Conservation (phyloP, 2,888 invertebrate genomes). For the Drosophila differens region DNA sequence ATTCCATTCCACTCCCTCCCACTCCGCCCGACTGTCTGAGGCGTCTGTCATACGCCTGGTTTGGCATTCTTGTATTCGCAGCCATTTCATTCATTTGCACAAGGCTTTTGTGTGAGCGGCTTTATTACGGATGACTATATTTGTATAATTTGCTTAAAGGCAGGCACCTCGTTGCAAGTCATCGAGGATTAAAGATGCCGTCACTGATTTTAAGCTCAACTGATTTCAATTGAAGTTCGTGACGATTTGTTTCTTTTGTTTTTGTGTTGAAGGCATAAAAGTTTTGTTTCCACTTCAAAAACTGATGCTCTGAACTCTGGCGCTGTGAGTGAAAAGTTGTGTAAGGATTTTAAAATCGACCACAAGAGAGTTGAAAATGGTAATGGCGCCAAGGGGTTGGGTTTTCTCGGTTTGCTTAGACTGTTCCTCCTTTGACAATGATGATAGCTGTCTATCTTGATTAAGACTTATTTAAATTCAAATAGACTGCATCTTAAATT, state of each 20-base stretch:
- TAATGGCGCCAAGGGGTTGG: slow-evolving; percentile 7
- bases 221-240: slow-evolving; percentile 51
- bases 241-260: slow-evolving; percentile 57
- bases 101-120: slow-evolving; percentile 44
- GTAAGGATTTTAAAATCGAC: slow-evolving; percentile 68
- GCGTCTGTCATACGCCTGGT: slow-evolving; percentile 56
- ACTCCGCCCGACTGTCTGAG: slow-evolving; percentile 9
- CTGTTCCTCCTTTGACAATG: neutral
- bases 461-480: slow-evolving; percentile 5
- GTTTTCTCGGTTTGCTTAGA: neutral
- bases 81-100: slow-evolving; percentile 49
- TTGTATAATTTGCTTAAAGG: slow-evolving; percentile 55
- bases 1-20: slow-evolving; percentile 29
- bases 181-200: slow-evolving; percentile 38
- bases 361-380: slow-evolving; percentile 49
- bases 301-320: slow-evolving; percentile 38
- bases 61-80: slow-evolving; percentile 59
- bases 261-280: slow-evolving; percentile 62
- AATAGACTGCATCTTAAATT: neutral
- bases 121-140: slow-evolving; percentile 41
- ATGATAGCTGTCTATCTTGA: neutral
- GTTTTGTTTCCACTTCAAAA: slow-evolving; percentile 69
- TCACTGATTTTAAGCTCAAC: slow-evolving; percentile 11
- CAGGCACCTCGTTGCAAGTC: slow-evolving; percentile 23
- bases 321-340: slow-evolving; percentile 69